Evolutionary conservation across 2,113 vertebrate genomes (phyloP).

Genomic region (Myxocyprinus asiaticus): DNA sequence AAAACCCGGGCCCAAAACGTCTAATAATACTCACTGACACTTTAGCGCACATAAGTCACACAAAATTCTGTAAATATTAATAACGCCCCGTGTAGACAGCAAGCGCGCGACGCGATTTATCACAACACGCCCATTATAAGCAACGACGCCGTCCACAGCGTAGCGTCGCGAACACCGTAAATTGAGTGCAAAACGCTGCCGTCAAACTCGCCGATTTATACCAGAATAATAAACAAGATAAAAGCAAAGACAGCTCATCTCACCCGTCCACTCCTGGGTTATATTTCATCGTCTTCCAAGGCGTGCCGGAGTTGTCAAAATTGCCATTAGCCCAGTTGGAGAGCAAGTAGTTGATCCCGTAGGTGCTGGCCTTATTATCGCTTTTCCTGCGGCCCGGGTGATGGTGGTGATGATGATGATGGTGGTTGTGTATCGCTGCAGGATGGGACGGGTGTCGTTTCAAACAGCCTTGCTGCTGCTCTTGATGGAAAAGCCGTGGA

Average conservation of each 20-base stretch:
- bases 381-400: constrained; percentile 90
- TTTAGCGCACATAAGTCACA: background rate
- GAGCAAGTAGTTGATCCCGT: constrained; percentile 92
- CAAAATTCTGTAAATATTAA: background rate
- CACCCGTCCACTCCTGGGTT: constrained; percentile 90
- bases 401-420: constrained; percentile 70
- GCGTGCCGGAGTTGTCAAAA: constrained; percentile 81
- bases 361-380: constrained; percentile 97
- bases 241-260: constrained; percentile 63
- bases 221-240: background rate
- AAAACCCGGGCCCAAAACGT: background rate
- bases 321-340: constrained; percentile 80
- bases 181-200: background rate
- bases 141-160: background rate
- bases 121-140: background rate
- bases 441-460: constrained; percentile 67
- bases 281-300: constrained; percentile 92
- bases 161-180: too few species aligned
- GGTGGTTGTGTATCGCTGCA: constrained; percentile 67
- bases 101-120: background rate
- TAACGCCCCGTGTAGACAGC: background rate
- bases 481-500: constrained; percentile 61
- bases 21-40: background rate
- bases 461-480: constrained; percentile 69
- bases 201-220: background rate